A percentile compares a stretch with the other conserved stretches of the same genome.
Evolutionary conservation across 2,888 invertebrate species (phyloP).

Genomic region (Noctuana brunneofusca): DNA sequence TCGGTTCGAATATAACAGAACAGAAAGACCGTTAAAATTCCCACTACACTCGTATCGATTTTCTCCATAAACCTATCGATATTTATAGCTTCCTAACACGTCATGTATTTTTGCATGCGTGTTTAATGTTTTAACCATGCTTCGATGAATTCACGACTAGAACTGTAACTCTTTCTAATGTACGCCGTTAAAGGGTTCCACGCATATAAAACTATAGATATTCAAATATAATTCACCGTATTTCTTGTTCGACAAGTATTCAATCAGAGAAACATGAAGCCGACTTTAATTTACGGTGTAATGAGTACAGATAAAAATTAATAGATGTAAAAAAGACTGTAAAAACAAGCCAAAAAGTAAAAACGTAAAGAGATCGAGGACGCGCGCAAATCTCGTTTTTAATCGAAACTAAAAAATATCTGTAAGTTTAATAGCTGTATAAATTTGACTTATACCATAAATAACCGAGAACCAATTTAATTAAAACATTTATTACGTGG

Average conservation of each 20-base stretch:
- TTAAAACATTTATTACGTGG: not conserved
- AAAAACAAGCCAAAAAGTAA: conserved; percentile 4
- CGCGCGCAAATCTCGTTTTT: conserved; percentile 9
- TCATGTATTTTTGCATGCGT: conserved; percentile 1
- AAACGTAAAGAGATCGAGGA: conserved; percentile 19
- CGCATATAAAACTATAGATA: conserved; percentile 3
- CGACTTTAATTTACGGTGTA: not conserved
- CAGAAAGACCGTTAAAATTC: conserved; percentile 17
- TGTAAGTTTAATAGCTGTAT: not conserved
- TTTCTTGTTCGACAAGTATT: not conserved
- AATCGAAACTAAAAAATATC: not conserved
- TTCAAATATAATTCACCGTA: not conserved
- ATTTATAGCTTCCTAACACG: conserved; percentile 21
- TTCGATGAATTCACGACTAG: not conserved
- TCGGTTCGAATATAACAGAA: not conserved
- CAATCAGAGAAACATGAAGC: not conserved
- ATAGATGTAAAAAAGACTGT: not conserved
- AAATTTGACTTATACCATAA: conserved; percentile 1
- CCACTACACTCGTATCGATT: conserved; percentile 13
- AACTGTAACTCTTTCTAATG: not conserved
- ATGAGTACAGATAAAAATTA: not conserved
- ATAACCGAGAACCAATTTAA: not conserved
- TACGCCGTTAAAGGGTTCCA: conserved; percentile 1
- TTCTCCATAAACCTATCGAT: conserved; percentile 9
- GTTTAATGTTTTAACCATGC: conserved; percentile 2